phyloP scores from a whole-genome alignment of 2,888 invertebrate genomes.

The Chalcis sispes region DNA sequence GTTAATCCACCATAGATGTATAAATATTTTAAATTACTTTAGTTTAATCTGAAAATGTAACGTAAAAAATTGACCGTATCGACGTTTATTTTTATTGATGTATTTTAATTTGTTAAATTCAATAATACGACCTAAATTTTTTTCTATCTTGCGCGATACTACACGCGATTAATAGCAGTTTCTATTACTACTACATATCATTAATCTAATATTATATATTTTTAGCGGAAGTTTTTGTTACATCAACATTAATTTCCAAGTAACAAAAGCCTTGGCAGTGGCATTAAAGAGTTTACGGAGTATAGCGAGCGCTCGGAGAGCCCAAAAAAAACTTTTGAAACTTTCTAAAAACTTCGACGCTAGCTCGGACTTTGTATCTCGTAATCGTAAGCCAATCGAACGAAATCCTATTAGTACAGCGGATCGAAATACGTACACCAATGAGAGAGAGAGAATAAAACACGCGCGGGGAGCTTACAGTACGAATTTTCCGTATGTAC shows the following conservation, averaged over 20 bases:
- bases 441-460: no score
- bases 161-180: no score
- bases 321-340: conserved; percentile 16
- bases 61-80: no score
- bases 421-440: conserved; percentile 7
- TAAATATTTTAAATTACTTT: background rate
- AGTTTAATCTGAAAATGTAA: background rate
- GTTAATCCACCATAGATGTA: background rate
- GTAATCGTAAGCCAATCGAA: conserved; percentile 32
- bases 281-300: conserved; percentile 10
- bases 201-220: conserved; percentile 1
- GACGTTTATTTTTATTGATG: no score
- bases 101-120: no score
- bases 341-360: conserved; percentile 35
- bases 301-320: background rate
- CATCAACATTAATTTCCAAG: conserved; percentile 8
- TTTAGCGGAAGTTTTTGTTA: background rate
- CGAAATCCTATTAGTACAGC: conserved; percentile 43
- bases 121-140: no score
- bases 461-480: background rate
- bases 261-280: background rate
- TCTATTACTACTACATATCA: no score
- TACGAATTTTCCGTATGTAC: background rate
- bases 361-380: conserved; percentile 31
- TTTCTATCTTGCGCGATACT: no score